Conservation (phyloP, 2,888 invertebrate species). For the Lasioglossum leucozonium region DNA sequence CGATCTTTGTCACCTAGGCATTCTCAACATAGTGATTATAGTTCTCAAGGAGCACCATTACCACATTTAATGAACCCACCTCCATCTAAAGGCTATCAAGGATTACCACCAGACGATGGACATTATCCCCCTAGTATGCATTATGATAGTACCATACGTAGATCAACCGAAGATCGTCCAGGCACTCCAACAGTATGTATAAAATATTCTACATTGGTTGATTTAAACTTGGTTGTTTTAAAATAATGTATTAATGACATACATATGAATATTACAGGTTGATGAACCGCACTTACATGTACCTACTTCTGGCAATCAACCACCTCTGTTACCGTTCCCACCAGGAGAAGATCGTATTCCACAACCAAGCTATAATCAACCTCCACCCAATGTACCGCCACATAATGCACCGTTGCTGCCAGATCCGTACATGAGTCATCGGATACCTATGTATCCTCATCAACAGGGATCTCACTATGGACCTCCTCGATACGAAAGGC, state of each 20-base stretch:
- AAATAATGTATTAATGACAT: background rate
- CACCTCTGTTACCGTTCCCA: conserved; percentile 81
- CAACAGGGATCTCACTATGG: conserved; percentile 78
- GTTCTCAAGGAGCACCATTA: conserved; percentile 71
- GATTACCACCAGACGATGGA: conserved; percentile 79
- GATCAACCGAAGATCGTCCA: conserved; percentile 87
- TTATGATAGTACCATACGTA: conserved; percentile 80
- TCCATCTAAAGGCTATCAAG: conserved; percentile 80
- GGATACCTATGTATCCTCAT: conserved; percentile 82
- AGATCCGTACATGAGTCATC: conserved; percentile 82
- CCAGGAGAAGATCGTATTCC: conserved; percentile 82
- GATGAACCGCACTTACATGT: conserved; percentile 82
- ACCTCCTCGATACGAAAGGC: conserved; percentile 79
- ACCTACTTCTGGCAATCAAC: conserved; percentile 75
- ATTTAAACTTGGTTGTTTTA: background rate
- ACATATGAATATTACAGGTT: conserved; percentile 70
- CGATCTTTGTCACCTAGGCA: conserved; percentile 81
- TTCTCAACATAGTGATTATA: conserved; percentile 79
- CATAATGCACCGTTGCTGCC: conserved; percentile 81
- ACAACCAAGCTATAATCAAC: conserved; percentile 77
- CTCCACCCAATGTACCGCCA: conserved; percentile 77
- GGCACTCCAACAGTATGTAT: conserved; percentile 89
- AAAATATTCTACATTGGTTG: conserved; percentile 7
- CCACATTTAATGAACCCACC: conserved; percentile 78
- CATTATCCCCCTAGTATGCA: conserved; percentile 81